Conservation (phyloP, 1,140 invertebrate genomes). For the Diorhabda sublineata region DNA sequence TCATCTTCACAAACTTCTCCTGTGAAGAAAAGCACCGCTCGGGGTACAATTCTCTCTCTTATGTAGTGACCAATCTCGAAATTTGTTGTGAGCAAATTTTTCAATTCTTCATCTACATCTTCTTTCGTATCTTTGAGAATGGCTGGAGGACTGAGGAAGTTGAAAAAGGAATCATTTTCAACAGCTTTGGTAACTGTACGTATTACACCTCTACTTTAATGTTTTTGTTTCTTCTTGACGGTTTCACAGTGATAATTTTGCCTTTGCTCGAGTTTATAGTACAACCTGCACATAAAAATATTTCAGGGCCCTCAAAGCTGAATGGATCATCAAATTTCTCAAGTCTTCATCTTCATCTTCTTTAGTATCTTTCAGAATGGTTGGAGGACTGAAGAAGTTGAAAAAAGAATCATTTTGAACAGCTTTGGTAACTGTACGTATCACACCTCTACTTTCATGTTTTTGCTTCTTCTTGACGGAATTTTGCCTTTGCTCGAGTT, state of each 20-base stretch:
- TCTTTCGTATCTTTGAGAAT: slow-evolving; percentile 57
- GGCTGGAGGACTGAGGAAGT: slow-evolving; percentile 90
- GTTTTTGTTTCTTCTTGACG: slow-evolving; percentile 97
- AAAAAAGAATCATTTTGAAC: slow-evolving; percentile 96
- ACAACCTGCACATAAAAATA: slow-evolving; percentile 83
- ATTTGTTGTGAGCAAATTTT: slow-evolving; percentile 76
- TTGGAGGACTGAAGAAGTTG: slow-evolving; percentile 95
- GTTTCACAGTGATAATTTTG: slow-evolving; percentile 93
- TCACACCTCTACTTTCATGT: slow-evolving; percentile 89
- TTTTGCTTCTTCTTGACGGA: slow-evolving; percentile 98
- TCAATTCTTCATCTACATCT: slow-evolving; percentile 69
- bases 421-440: slow-evolving; percentile 90
- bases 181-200: slow-evolving; percentile 92
- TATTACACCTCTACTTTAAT: slow-evolving; percentile 86
- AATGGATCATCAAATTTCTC: slow-evolving; percentile 75
- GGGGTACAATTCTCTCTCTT: slow-evolving; percentile 84
- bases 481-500: slow-evolving; percentile 75
- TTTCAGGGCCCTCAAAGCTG: slow-evolving; percentile 95
- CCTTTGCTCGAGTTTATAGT: slow-evolving; percentile 52
- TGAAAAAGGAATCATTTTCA: slow-evolving; percentile 93
- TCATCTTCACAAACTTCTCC: slow-evolving; percentile 78
- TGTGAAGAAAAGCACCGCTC: slow-evolving; percentile 90
- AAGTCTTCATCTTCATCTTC: slow-evolving; percentile 70
- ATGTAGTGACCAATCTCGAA: slow-evolving; percentile 97
- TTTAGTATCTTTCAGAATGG: slow-evolving; percentile 58